phyloP scores from a whole-genome alignment of 1,140 invertebrate genomes.

The Zaprionus lachaisei region DNA sequence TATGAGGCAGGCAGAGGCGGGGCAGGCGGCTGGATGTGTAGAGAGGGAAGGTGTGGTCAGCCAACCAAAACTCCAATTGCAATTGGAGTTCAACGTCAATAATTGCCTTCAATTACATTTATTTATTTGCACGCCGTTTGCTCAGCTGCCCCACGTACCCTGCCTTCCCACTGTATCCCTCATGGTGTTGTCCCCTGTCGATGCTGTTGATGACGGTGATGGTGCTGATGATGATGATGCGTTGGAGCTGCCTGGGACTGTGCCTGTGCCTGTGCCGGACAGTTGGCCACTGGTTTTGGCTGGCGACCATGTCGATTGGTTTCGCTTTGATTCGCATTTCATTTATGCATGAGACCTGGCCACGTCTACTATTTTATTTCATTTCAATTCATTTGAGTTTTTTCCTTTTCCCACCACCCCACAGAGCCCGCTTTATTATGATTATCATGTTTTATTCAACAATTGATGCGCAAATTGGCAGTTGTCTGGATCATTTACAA shows the following conservation, averaged over 20 bases:
- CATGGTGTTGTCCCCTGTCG: not conserved
- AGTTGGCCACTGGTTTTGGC: constrained; percentile 55
- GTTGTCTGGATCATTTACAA: constrained; percentile 83
- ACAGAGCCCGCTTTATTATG: constrained; percentile 64
- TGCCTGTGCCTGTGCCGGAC: constrained; percentile 37
- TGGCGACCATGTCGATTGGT: constrained; percentile 71
- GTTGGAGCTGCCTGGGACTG: not conserved
- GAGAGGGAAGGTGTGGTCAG: constrained; percentile 16
- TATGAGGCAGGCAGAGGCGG: not conserved
- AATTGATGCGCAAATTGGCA: constrained; percentile 82
- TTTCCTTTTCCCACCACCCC: not conserved
- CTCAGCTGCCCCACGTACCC: constrained; percentile 20
- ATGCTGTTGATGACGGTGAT: not conserved
- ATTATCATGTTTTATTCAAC: constrained; percentile 83
- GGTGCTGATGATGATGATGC: constrained; percentile 6
- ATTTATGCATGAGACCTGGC: constrained; percentile 66
- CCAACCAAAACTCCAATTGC: constrained; percentile 49
- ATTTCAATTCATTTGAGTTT: constrained; percentile 29
- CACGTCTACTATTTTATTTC: constrained; percentile 73
- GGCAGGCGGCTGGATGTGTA: not conserved
- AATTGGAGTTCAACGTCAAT: constrained; percentile 71
- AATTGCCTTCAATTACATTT: constrained; percentile 82
- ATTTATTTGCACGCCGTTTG: constrained; percentile 71
- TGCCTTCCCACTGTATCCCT: not conserved
- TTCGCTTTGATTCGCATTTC: constrained; percentile 81